These are phyloP conservation scores for Cheilosia scutellata DNA, from an alignment of 2,888 invertebrate species.

Conservation along the genomic window DNA sequence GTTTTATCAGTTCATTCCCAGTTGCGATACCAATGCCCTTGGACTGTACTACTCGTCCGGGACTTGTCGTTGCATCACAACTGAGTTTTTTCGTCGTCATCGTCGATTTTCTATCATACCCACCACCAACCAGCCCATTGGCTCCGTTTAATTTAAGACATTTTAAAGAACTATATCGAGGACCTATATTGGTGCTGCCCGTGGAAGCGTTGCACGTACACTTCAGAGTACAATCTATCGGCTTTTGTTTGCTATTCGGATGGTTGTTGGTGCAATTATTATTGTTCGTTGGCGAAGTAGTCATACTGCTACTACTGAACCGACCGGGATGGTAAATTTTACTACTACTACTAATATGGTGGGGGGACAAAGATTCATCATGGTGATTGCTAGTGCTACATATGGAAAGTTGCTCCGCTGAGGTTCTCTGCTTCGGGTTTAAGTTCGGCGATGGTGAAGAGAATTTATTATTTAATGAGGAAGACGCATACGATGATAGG, in stretches of 20 bases:
- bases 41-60: conserved; percentile 69
- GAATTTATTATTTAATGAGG: conserved; percentile 75
- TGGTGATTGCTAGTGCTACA: conserved; percentile 73
- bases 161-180: conserved; percentile 66
- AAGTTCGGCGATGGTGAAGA: conserved; percentile 68
- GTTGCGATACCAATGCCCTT: conserved; percentile 52
- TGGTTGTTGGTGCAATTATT: conserved; percentile 64
- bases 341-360: conserved; percentile 73
- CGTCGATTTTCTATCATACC: conserved; percentile 52
- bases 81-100: conserved; percentile 64
- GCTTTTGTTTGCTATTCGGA: conserved; percentile 50
- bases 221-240: conserved; percentile 72
- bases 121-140: conserved; percentile 48
- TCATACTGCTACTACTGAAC: conserved; percentile 71
- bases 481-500: conserved; percentile 77
- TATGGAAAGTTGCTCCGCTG: conserved; percentile 72
- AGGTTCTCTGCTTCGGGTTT: conserved; percentile 68
- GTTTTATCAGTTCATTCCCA: conserved; percentile 56
- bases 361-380: conserved; percentile 76
- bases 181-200: conserved; percentile 45
- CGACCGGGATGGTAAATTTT: conserved; percentile 69
- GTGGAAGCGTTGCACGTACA: conserved; percentile 75
- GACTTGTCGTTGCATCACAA: conserved; percentile 78
- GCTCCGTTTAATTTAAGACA: conserved; percentile 58
- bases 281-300: conserved; percentile 73